Conservation (phyloP, 2,888 invertebrate species). For the Selenia dentaria region DNA sequence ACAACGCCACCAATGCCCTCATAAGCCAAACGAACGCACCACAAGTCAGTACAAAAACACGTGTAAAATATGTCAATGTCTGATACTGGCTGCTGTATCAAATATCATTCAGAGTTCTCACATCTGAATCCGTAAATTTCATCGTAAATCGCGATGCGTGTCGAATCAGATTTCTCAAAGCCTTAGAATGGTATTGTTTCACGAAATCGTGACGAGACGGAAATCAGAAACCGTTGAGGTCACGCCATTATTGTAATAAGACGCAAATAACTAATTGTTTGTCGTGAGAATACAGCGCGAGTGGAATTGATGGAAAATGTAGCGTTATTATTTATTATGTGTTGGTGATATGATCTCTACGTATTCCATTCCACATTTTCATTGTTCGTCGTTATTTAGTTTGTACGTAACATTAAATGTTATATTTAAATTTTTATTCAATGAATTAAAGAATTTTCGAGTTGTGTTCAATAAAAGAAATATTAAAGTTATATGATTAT, state of each 20-base stretch:
- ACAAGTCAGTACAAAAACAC: too few species aligned
- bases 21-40: too few species aligned
- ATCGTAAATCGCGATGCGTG: neutral
- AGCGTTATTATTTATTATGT: too few species aligned
- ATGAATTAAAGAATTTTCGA: too few species aligned
- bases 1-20: too few species aligned
- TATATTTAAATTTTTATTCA: too few species aligned
- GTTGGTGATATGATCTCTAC: neutral
- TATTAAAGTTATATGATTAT: too few species aligned
- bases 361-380: neutral
- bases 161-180: constrained; percentile 1
- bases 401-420: too few species aligned
- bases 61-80: too few species aligned
- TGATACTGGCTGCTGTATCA: too few species aligned
- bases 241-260: constrained; percentile 9
- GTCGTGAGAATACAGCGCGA: constrained; percentile 10
- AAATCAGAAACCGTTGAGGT: constrained; percentile 14
- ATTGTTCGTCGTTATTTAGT: neutral
- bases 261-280: constrained; percentile 12
- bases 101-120: too few species aligned
- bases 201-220: constrained; percentile 6
- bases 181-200: constrained; percentile 10
- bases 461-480: too few species aligned
- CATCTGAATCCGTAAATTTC: neutral
- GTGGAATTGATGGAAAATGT: constrained; percentile 10